Percentiles rank a stretch among this genome's conserved stretches.
These are phyloP conservation scores for Coreius guichenoti DNA, from an alignment of 2,797 vertebrate species.

Conservation along the genomic window DNA sequence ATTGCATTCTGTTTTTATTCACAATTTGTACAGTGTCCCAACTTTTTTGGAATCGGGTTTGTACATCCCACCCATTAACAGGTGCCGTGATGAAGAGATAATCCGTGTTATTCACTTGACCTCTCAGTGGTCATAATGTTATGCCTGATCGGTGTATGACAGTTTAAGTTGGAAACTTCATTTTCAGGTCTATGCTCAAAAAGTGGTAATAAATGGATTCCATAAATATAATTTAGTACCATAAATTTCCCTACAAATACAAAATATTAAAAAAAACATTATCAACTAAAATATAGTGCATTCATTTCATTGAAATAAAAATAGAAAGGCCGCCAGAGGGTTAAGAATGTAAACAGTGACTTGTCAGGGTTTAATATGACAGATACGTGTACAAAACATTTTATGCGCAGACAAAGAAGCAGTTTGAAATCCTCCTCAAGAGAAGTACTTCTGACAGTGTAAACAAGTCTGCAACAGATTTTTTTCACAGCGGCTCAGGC, in stretches of 20 bases:
- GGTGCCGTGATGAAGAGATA: too few species aligned
- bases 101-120: too few species aligned
- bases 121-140: too few species aligned
- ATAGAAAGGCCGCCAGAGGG: background rate
- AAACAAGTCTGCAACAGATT: conserved; percentile 12
- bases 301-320: background rate
- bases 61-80: too few species aligned
- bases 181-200: background rate
- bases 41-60: too few species aligned
- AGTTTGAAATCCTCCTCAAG: conserved; percentile 6
- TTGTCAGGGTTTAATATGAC: conserved; percentile 22
- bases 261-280: background rate
- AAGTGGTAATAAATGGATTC: background rate
- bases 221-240: background rate
- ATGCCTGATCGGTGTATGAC: background rate
- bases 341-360: background rate
- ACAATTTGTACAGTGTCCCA: too few species aligned
- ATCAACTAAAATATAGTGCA: background rate
- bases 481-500: background rate
- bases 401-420: conserved; percentile 7
- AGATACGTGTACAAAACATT: conserved; percentile 15
- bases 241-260: background rate
- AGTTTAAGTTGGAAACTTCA: too few species aligned
- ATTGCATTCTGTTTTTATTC: too few species aligned
- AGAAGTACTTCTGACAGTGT: conserved; percentile 27